phyloP scores from a whole-genome alignment of 2,888 invertebrate genomes.

The Lapara coniferarum region DNA sequence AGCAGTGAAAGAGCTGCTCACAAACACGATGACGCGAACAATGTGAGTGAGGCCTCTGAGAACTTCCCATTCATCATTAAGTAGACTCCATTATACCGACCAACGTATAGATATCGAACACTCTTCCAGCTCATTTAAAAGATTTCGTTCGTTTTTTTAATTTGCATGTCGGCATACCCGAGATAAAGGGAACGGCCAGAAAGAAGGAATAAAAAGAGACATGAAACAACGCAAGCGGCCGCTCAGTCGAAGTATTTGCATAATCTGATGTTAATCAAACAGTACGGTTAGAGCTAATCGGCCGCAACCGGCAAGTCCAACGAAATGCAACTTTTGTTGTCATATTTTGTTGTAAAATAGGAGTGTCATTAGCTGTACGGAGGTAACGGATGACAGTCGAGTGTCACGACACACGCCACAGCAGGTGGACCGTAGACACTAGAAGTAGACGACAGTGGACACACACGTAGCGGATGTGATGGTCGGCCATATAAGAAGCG shows the following conservation, averaged over 20 bases:
- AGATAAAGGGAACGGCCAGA: conserved; percentile 75
- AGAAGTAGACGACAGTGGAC: conserved; percentile 37
- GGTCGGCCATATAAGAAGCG: conserved; percentile 56
- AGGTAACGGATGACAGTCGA: not conserved
- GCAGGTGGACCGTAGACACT: not conserved
- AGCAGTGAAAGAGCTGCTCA: conserved; percentile 47
- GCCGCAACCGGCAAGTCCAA: conserved; percentile 7
- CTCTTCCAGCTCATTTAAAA: conserved; percentile 78
- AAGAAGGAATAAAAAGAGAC: conserved; percentile 72
- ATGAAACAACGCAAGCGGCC: conserved; percentile 78
- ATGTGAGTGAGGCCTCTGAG: conserved; percentile 62
- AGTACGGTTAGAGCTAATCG: conserved; percentile 47
- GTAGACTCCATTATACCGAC: conserved; percentile 69
- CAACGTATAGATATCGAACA: conserved; percentile 75
- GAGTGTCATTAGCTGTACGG: not conserved
- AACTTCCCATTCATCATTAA: conserved; percentile 72
- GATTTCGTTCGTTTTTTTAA: conserved; percentile 67
- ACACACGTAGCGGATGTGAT: conserved; percentile 60
- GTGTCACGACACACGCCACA: not conserved
- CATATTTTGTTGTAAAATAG: conserved; percentile 7
- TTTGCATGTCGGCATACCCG: conserved; percentile 78
- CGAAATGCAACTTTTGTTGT: conserved; percentile 11
- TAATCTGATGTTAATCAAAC: conserved; percentile 83
- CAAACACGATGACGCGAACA: conserved; percentile 58
- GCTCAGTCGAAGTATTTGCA: conserved; percentile 80